Conservation (phyloP, 1,140 invertebrate genomes). For the Drosophila trapezifrons region DNA sequence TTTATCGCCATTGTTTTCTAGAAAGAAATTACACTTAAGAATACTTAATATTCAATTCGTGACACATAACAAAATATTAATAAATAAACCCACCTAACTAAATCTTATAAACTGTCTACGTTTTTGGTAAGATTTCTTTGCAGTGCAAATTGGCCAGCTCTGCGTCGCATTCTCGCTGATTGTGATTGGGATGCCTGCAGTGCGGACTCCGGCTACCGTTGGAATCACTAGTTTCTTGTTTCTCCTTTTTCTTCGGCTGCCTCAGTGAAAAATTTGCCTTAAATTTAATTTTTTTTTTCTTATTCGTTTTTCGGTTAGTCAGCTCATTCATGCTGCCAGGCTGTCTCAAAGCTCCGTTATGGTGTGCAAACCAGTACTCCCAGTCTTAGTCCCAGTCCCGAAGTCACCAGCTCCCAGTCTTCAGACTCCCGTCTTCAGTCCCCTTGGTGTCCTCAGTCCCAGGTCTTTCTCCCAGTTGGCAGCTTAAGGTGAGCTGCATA, state of each 20-base stretch:
- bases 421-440: background rate
- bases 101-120: too few relatives aligned
- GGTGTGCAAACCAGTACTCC: slow-evolving; percentile 66
- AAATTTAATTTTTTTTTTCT: slow-evolving; percentile 45
- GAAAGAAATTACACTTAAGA: too few relatives aligned
- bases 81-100: background rate
- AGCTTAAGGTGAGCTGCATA: slow-evolving; percentile 73
- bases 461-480: slow-evolving; percentile 36
- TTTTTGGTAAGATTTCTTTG: background rate
- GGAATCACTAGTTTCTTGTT: slow-evolving; percentile 26
- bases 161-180: slow-evolving; percentile 39
- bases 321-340: slow-evolving; percentile 48
- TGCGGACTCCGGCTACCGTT: slow-evolving; percentile 65
- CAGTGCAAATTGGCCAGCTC: slow-evolving; percentile 11
- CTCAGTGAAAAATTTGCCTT: slow-evolving; percentile 50
- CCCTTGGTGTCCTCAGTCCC: slow-evolving; percentile 2
- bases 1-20: background rate
- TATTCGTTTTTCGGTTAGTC: slow-evolving; percentile 58
- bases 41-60: background rate
- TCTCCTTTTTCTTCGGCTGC: slow-evolving; percentile 24
- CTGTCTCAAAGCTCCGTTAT: slow-evolving; percentile 66
- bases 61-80: background rate
- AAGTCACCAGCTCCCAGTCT: background rate
- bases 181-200: slow-evolving; percentile 63
- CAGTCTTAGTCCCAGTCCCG: slow-evolving; percentile 21